Evolutionary conservation across 2,113 vertebrate species (phyloP), one percentile per base, ranked within the genome.

Genomic region (Etheostoma cragini): DNA sequence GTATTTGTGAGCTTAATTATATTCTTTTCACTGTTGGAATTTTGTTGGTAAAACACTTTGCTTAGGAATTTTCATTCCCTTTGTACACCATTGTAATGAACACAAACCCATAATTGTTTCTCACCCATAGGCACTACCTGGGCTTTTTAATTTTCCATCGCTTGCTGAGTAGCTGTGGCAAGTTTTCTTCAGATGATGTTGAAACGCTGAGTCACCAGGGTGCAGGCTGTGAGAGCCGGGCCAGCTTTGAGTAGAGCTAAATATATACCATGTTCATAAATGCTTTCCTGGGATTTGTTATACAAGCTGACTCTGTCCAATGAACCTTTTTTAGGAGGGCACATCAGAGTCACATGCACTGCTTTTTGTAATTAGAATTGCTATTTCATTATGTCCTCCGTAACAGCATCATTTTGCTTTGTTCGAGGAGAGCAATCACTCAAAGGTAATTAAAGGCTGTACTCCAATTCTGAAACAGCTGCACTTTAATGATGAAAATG

Each of bases 41-140:
- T 93, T 93, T 87, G 57, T 88, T 80, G 89, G 84, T 90, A 90
- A 87, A 93, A 92, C 85, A 91, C 91, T 93, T 88, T 91, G 82
- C 75, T 88, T 22, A 76, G 90, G 91, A 92, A 94, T 93, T 92
- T 91, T 88, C 78, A 87, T 91, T 91, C 83, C 83, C 87, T 93
- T 93, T 94, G 89, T 91, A 81, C 77, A 65, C 62, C 69, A 90
- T 92, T 93, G 92, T 91, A 90, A 93, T 93, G 88, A 91, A 90
- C 82, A 87, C 88, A 93, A 90, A 88, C 84, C 89, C 88, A 81
- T 94, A 92, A 92, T 93, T 92, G 88, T 93, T 93, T 94, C 91
- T 88, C 89, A 92, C 91, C 91, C 91, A 87, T 76, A 87, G 89
- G 92, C 90, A 85, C 85, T 86, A 84, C 87, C 81, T 80, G 62